A percentile compares a stretch with the other conserved stretches of the same genome.
Evolutionary conservation across 2,797 vertebrate genomes (phyloP).

Genomic region (Brachyalestes nurse): DNA sequence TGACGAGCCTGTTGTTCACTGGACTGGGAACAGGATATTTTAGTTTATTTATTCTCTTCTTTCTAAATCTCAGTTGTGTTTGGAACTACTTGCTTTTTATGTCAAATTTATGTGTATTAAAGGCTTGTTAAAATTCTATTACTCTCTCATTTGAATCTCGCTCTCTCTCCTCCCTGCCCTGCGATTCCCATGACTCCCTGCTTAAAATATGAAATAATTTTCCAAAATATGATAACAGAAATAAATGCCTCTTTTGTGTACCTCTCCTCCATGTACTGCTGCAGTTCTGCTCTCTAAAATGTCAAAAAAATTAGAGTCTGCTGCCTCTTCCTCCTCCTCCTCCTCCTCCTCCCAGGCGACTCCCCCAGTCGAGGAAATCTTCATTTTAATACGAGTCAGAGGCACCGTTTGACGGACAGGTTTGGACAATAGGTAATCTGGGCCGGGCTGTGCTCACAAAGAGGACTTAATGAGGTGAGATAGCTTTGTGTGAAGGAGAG

Average conservation of each 20-base stretch:
- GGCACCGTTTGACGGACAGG: conserved; percentile 23
- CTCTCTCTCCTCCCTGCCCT: background rate
- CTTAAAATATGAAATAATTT: conserved; percentile 9
- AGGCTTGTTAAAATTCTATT: conserved; percentile 21
- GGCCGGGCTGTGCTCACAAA: conserved; percentile 27
- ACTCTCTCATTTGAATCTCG: background rate
- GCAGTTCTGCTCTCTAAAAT: background rate
- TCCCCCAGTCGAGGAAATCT: background rate
- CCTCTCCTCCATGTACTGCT: background rate
- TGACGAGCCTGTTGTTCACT: too few relatives aligned
- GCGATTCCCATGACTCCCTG: background rate
- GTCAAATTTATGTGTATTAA: conserved; percentile 24
- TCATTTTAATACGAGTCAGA: conserved; percentile 22
- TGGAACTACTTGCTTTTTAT: too few relatives aligned
- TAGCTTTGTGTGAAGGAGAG: conserved; percentile 15
- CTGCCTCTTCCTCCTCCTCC: background rate
- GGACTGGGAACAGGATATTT: too few relatives aligned
- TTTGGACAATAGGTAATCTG: conserved; percentile 44
- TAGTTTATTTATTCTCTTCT: too few relatives aligned
- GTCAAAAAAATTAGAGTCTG: background rate
- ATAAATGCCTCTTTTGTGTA: background rate
- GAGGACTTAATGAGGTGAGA: conserved; percentile 36
- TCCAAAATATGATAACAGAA: conserved; percentile 6
- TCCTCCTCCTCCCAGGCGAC: background rate
- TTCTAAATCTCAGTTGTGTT: too few relatives aligned